A percentile compares a stretch with the other conserved stretches of the same genome.
Evolutionary conservation across 2,888 invertebrate genomes (phyloP).

Genomic region (Drepanosiphum platanoidis): DNA sequence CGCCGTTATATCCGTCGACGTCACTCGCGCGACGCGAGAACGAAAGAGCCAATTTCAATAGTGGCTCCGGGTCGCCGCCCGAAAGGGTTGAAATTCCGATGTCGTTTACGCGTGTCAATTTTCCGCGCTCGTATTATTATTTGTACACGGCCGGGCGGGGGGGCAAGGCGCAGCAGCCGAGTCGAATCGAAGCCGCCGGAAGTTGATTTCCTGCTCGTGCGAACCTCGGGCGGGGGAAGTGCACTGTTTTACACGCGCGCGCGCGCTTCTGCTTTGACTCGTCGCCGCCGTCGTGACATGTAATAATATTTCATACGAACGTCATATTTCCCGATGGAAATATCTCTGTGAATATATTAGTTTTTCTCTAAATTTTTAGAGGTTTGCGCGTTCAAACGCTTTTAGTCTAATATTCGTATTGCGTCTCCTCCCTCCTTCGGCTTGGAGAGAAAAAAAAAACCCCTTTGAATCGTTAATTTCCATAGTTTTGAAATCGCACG

Average conservation of each 20-base stretch:
- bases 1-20: background rate
- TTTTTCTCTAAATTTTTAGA: too few relatives aligned
- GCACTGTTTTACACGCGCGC: too few relatives aligned
- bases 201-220: conserved; percentile 39
- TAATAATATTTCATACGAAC: too few relatives aligned
- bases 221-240: conserved; percentile 21
- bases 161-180: background rate
- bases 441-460: too few relatives aligned
- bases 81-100: conserved; percentile 25
- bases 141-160: background rate
- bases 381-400: too few relatives aligned
- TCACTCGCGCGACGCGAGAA: background rate
- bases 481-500: too few relatives aligned
- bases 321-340: too few relatives aligned
- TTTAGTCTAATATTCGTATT: too few relatives aligned
- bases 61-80: background rate
- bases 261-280: too few relatives aligned
- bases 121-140: background rate
- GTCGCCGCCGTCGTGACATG: background rate
- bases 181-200: conserved; percentile 25
- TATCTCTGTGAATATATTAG: too few relatives aligned
- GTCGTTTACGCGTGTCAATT: background rate
- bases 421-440: too few relatives aligned
- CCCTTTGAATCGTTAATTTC: too few relatives aligned
- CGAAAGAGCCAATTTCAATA: conserved; percentile 33